A percentile compares a stretch with the other conserved stretches of the same genome.
These are phyloP conservation scores for Sesamia inferens DNA, from an alignment of 2,888 invertebrate species.

Conservation along the genomic window DNA sequence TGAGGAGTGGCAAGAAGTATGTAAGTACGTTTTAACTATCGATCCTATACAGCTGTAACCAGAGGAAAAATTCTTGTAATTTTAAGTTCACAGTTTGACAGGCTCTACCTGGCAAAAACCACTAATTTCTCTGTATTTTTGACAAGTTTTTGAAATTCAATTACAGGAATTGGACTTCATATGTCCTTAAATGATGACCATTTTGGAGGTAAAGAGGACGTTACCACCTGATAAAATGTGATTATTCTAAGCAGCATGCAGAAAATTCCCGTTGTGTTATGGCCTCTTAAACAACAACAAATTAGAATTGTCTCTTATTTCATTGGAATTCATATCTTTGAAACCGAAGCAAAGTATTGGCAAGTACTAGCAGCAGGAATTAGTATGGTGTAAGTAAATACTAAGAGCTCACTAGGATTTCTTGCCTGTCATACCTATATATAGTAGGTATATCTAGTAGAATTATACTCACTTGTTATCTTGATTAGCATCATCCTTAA, in stretches of 20 bases:
- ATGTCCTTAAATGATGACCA: too few species aligned
- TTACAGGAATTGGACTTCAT: too few species aligned
- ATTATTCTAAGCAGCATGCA: background rate
- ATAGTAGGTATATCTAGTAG: too few species aligned
- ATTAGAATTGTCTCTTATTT: background rate
- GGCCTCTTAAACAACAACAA: background rate
- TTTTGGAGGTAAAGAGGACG: too few species aligned
- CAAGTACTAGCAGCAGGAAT: background rate
- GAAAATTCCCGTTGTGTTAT: background rate
- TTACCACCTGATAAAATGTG: background rate
- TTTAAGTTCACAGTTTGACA: background rate
- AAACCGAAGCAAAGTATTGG: background rate
- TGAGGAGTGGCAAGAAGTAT: constrained; percentile 57
- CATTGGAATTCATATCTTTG: background rate
- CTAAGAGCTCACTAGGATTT: too few species aligned
- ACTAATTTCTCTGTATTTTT: too few species aligned
- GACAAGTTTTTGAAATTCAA: too few species aligned
- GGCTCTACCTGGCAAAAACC: too few species aligned
- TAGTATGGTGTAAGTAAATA: background rate
- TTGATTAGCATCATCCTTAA: constrained; percentile 80
- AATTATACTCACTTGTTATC: constrained; percentile 87
- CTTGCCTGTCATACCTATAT: background rate
- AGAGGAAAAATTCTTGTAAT: background rate
- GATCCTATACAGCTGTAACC: background rate
- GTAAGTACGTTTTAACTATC: too few species aligned